Evolutionary conservation across 2,797 vertebrate species (phyloP), one percentile per base, ranked within the genome.

Genomic region (Rhinichthys osculus): DNA sequence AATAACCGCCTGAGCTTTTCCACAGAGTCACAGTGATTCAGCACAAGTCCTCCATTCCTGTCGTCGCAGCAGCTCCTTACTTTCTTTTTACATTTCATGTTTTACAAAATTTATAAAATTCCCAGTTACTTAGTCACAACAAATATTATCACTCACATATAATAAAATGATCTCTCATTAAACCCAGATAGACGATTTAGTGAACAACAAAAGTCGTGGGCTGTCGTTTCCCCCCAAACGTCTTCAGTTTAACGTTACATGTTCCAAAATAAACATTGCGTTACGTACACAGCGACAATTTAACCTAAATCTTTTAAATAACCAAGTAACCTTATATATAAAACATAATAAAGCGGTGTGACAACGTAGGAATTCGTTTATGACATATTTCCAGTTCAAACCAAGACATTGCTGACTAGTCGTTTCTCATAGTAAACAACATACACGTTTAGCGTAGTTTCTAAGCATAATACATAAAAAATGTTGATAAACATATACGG

Each of bases 21-120:
- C 92, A 94, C 86, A 42, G 66, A 87, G 95, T 96, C 95, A 96
- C 74, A 85, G 94, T 96, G 96, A 96, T 95, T 96, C 96, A 96
- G 96, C 96, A 96, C 93, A 93, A 95, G 92, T 89, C 54, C 82
- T 88, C 71, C 82, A 80, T 86, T 82, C 62, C 80, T 50, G 33
- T 33, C 59, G 21, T 40, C 14, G 62, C 21, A 64, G 13, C 73
- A n/a, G 11, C n/a, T 35, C 8, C 35, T 69, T 35, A 66, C 38
- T 42, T 76, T 62, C 57, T 52, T 10, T n/a, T 74, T 7, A 19
- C 30, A 74, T 66, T 62, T 17, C 8, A 19, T 47, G 19, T 38
- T 67, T 27, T 3, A 67, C 3, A 2, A 30, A 6, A 21, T 67
- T 4, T 40, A 23, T 21, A 9, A 42, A 21, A 27, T 33, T 5